phyloP scores from a whole-genome alignment of 2,797 vertebrate species.

The Malurus leucopterus region DNA sequence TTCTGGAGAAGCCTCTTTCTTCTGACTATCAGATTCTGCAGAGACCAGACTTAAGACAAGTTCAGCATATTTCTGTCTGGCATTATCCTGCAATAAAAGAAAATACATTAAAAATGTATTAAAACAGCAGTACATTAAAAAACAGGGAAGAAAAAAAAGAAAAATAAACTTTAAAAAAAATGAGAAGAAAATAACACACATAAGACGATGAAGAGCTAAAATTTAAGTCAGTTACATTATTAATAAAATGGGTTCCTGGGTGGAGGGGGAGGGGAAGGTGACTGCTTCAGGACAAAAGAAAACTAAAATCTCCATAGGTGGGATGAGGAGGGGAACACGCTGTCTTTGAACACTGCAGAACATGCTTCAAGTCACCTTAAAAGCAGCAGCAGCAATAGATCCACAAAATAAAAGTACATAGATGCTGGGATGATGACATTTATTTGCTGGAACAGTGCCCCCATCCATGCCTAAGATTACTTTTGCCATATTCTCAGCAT shows the following conservation, averaged over 20 bases:
- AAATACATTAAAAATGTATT: background rate
- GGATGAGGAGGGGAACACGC: background rate
- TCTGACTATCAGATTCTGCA: constrained; percentile 61
- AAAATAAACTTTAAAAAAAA: too few relatives aligned
- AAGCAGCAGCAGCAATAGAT: background rate
- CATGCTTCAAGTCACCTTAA: background rate
- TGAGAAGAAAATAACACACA: background rate
- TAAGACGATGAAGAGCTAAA: background rate
- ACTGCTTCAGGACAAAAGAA: background rate
- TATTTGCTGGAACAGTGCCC: background rate
- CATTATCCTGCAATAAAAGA: constrained; percentile 76
- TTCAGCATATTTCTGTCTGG: constrained; percentile 84
- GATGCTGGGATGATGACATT: background rate
- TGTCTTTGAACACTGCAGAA: background rate
- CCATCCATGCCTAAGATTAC: background rate
- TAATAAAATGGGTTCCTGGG: background rate
- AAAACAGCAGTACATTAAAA: background rate
- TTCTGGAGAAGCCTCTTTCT: constrained; percentile 30
- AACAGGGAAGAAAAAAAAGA: background rate
- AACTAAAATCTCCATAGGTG: background rate
- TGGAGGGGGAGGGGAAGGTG: fast-evolving
- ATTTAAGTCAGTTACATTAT: background rate
- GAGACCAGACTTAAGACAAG: constrained; percentile 78
- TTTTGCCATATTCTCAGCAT: background rate
- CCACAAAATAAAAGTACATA: background rate